phyloP scores from a whole-genome alignment of 2,888 invertebrate genomes.

The Lathronympha strigana region DNA sequence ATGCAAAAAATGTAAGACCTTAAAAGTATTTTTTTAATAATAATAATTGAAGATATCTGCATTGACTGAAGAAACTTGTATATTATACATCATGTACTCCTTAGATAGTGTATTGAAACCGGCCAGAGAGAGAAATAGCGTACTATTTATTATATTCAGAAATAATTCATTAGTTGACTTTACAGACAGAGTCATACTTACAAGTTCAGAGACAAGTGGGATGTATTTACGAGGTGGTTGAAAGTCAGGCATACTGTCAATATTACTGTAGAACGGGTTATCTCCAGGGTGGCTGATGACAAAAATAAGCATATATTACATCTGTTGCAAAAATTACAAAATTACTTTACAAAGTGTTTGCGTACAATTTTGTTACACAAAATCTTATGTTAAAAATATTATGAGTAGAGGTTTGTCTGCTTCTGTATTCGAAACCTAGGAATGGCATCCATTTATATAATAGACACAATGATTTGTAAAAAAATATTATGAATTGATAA shows the following conservation, averaged over 20 bases:
- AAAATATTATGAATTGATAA: no score
- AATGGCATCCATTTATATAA: no score
- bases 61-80: slow-evolving; percentile 23
- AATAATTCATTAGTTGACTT: slow-evolving; percentile 50
- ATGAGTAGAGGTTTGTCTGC: no score
- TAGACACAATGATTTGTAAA: no score
- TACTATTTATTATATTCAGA: slow-evolving; percentile 62
- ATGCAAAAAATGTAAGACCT: no score
- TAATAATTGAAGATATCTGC: neutral
- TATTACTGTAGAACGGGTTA: slow-evolving; percentile 99
- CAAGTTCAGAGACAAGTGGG: slow-evolving; percentile 99
- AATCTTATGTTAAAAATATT: no score
- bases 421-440: no score
- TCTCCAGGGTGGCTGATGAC: slow-evolving; percentile 92
- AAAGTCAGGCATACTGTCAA: slow-evolving; percentile 99
- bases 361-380: no score
- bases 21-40: neutral
- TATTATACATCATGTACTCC: neutral
- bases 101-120: slow-evolving; percentile 71
- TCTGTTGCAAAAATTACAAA: slow-evolving; percentile 1
- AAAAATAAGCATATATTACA: slow-evolving; percentile 19
- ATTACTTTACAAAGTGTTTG: no score
- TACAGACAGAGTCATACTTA: slow-evolving; percentile 84
- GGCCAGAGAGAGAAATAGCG: slow-evolving; percentile 66
- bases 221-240: slow-evolving; percentile 98